Evolutionary conservation across 2,113 vertebrate genomes (phyloP), one percentile per base, ranked within the genome.

Genomic region (Callipepla squamata): DNA sequence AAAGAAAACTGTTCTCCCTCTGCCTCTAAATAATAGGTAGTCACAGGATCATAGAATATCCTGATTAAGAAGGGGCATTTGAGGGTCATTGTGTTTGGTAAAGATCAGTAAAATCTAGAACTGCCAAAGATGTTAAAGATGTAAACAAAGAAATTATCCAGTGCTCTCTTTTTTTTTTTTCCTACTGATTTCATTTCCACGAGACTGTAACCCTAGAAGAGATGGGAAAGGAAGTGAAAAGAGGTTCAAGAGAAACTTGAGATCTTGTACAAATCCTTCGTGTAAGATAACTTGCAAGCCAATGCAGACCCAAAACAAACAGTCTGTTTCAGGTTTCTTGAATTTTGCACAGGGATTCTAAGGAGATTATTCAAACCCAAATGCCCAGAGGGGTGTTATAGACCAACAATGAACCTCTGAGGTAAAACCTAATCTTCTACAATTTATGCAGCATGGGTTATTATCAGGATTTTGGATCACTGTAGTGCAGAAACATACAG

Each of bases 381-480:
- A 66, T 42, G 3, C 36, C 40, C 34, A 0, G 1, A 66, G 6
- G 4, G 32, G 3, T 11, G 14, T 11, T 61, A 53, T 2, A 61
- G 22, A 17, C 47, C 55, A 3, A 36, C 25, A 32, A 6, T 3
- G 2, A 68, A 53, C 7, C 22, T 53, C 16, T 28, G 14, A 15
- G 7, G 6, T 21, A 47, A 83, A 36, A 2, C 15, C 11, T 38
- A 50, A 13, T 7, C 36, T 34, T n/a, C 30, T 2, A 0, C 8
- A 38, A 47, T 82, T 82, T 42, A 47, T 36, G 19, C 28, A 57
- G 44, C 55, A 74, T 7, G 40, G 18, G 6, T 80, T 58, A 10
- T 18, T 11, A 6, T 12, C 19, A 42, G 26, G 15, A 47, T 44
- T 69, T 44, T 53, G 73, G 48, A 22, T 22, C 47, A 3, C 20